Evolutionary conservation across 2,113 vertebrate species (phyloP).

Genomic region (Entomyzon cyanotis): DNA sequence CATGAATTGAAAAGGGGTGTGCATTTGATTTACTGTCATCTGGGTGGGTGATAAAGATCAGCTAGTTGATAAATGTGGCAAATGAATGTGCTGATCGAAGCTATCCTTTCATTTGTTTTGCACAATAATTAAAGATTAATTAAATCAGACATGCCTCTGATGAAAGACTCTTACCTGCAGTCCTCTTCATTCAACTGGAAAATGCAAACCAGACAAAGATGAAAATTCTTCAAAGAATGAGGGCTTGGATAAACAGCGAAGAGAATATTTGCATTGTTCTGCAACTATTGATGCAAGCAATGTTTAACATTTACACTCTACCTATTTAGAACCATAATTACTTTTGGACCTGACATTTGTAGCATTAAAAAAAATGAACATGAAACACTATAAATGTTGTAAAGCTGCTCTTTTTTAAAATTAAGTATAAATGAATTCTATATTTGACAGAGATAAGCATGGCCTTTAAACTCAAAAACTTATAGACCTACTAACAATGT

Average conservation of each 20-base stretch:
- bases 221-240: not conserved
- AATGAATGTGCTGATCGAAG: constrained; percentile 58
- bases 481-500: not conserved
- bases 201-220: not conserved
- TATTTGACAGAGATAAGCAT: not conserved
- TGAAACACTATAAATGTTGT: not conserved
- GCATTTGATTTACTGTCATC: constrained; percentile 70
- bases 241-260: not conserved
- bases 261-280: not conserved
- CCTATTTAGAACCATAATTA: not conserved
- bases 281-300: not conserved
- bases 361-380: not conserved
- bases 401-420: not conserved
- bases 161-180: constrained; percentile 52
- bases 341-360: not conserved
- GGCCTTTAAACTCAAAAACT: not conserved
- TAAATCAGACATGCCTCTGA: constrained; percentile 66
- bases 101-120: constrained; percentile 62
- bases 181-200: constrained; percentile 30
- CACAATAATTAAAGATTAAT: constrained; percentile 75
- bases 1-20: constrained; percentile 33
- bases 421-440: not conserved
- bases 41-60: constrained; percentile 55
- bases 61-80: constrained; percentile 60
- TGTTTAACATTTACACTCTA: not conserved